Evolutionary conservation across 92 coral and sea anemone genomes (phyloP), one percentile per base, ranked within the genome.

Genomic region (Actinostola sp.): DNA sequence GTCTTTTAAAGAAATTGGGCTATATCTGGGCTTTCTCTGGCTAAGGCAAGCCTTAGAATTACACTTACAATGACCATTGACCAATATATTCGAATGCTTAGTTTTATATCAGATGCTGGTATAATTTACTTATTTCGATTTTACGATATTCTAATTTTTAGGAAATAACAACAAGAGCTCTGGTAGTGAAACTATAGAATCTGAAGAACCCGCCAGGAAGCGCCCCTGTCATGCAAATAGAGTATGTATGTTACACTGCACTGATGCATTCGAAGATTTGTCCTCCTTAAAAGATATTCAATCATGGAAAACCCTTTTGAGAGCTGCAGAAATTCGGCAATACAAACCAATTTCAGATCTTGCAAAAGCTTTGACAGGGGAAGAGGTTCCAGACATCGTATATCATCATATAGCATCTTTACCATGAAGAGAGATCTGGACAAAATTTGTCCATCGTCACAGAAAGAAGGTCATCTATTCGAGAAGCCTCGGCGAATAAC

Each of bases 401-500:
- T 28, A 19, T 17, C 61, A 79, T 63, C 85, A 79, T 62, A 68
- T 31, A 79, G 84, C 66, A 70, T 51, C 28, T 79, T 70, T 42
- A 79, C 78, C 26, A 68, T 79, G 77, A 79, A 79, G 35, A 59
- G 84, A 61, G 84, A 78, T 26, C 26, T 78, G 3, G 84, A 78
- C 20, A 59, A 56, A 38, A 45, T 78, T 39, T 26, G 49, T 50
- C 49, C 41, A 44, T 26, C 53, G 32, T 12, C 50, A 24, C 13
- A 70, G 60, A 72, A 0, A 44, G 58, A 49, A 62, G 41, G 14
- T 33, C 38, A 6, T 8, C 16, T 26, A 11, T 3, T 12, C 70
- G 70, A 45, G 28, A 21, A 52, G 10, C 63, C 16, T 17, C 75
- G 27, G 49, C 61, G 5, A 54, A 20, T 19, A 48, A 32, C 9